Evolutionary conservation across 2,113 vertebrate species (phyloP).

Genomic region (Urocitellus parryii): DNA sequence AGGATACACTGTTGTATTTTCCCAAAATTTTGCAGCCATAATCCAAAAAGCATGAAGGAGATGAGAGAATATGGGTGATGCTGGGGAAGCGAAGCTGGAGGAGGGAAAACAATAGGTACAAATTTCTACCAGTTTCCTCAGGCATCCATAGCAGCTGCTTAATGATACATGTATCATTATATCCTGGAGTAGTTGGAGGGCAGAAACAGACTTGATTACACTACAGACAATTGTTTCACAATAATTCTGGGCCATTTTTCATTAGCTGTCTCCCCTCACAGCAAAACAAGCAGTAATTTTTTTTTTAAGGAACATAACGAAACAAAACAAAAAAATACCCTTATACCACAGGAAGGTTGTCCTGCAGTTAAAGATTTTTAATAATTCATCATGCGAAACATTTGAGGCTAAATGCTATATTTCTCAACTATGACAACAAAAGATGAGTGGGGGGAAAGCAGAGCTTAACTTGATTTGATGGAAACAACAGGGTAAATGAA

Average conservation of each 20-base stretch:
- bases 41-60: constrained; percentile 82
- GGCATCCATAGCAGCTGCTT: constrained; percentile 92
- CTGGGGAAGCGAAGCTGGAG: constrained; percentile 80
- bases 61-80: constrained; percentile 80
- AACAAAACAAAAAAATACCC: constrained; percentile 83
- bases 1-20: constrained; percentile 57
- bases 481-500: constrained; percentile 83
- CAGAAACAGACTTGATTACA: constrained; percentile 95
- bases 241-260: constrained; percentile 93
- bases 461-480: constrained; percentile 84
- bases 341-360: constrained; percentile 88
- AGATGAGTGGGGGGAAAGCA: constrained; percentile 82
- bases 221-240: constrained; percentile 94
- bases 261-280: constrained; percentile 92
- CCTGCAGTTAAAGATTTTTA: constrained; percentile 91
- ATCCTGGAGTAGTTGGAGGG: constrained; percentile 92
- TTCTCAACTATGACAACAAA: constrained; percentile 86
- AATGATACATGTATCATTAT: constrained; percentile 95
- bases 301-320: constrained; percentile 78
- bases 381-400: constrained; percentile 92
- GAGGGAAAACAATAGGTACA: constrained; percentile 92
- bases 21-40: constrained; percentile 68
- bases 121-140: constrained; percentile 90
- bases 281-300: constrained; percentile 91
- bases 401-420: constrained; percentile 88